phyloP scores from a whole-genome alignment of 2,888 invertebrate genomes.

The Drosophila kambysellisi region DNA sequence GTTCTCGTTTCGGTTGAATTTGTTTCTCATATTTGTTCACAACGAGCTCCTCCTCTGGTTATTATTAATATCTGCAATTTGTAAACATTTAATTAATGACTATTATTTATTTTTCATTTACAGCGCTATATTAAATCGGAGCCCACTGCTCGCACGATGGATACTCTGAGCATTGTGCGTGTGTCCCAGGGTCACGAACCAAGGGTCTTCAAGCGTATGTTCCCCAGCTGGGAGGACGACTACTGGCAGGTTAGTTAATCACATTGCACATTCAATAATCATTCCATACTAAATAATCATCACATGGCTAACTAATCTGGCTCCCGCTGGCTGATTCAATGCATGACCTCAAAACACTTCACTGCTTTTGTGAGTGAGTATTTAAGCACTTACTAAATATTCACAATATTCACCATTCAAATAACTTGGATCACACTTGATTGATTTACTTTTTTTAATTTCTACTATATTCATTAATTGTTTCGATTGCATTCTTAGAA shows the following conservation, averaged over 20 bases:
- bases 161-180: conserved; percentile 88
- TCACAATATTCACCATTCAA: conserved; percentile 16
- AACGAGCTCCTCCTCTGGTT: background rate
- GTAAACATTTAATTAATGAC: background rate
- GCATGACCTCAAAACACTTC: conserved; percentile 29
- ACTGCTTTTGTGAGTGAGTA: conserved; percentile 42
- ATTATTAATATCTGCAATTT: background rate
- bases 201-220: conserved; percentile 90
- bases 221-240: conserved; percentile 90
- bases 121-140: conserved; percentile 90
- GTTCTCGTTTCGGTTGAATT: background rate
- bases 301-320: conserved; percentile 26
- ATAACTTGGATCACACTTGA: background rate
- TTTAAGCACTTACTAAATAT: conserved; percentile 10
- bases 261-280: background rate
- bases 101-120: background rate
- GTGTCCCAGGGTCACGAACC: conserved; percentile 92
- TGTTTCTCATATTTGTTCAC: background rate
- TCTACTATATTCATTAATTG: conserved; percentile 3
- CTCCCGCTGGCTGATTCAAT: conserved; percentile 32
- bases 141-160: conserved; percentile 88
- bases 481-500: conserved; percentile 57
- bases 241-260: conserved; percentile 88
- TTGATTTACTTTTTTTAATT: background rate
- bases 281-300: conserved; percentile 16